Evolutionary conservation across 2,797 vertebrate species (phyloP).

Genomic region (Aeoliscus strigatus): DNA sequence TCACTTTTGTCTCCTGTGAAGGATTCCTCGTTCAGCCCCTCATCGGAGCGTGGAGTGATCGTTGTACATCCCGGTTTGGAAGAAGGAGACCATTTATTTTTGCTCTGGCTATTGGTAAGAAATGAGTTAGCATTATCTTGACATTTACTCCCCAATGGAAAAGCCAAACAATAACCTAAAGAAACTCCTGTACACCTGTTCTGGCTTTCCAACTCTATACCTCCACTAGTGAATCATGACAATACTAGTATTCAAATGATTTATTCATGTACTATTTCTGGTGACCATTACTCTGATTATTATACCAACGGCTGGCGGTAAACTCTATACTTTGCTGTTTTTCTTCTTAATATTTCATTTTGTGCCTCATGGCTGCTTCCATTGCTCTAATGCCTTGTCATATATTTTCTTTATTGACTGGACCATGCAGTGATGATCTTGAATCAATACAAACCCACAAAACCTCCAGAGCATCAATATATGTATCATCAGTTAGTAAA

Average conservation of each 20-base stretch:
- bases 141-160: not conserved
- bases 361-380: not conserved
- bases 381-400: too few species aligned
- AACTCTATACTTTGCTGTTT: not conserved
- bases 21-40: conserved; percentile 96
- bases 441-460: too few species aligned
- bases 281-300: too few species aligned
- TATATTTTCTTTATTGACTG: too few species aligned
- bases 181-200: not conserved
- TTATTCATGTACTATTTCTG: too few species aligned
- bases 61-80: conserved; percentile 93
- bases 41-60: conserved; percentile 95
- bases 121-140: not conserved
- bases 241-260: too few species aligned
- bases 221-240: too few species aligned
- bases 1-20: conserved; percentile 44
- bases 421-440: not conserved
- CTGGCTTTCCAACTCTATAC: not conserved
- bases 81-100: conserved; percentile 95
- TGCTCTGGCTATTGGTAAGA: conserved; percentile 90
- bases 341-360: not conserved
- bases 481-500: too few species aligned
- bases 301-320: not conserved
- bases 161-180: not conserved
- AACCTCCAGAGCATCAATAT: too few species aligned